Evolutionary conservation across 1,140 invertebrate genomes (phyloP), one percentile per base, ranked within the genome.

Genomic region (Penaeus vannamei): DNA sequence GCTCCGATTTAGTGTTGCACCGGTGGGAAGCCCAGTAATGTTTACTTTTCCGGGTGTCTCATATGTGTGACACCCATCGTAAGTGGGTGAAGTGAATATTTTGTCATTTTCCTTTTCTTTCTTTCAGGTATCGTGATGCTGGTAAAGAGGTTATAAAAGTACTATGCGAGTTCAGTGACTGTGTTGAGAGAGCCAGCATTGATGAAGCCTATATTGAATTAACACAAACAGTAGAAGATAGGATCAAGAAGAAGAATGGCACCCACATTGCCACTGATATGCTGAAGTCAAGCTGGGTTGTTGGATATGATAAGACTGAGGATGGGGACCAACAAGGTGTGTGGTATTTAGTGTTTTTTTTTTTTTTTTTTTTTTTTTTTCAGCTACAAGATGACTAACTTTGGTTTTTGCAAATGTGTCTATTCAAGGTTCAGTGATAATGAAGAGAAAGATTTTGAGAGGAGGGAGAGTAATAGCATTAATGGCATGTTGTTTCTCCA

Each of bases 121-220:
- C 26, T 36, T 79, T 22, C 91, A 97, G 97, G 92, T 99, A 98
- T 92, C 94, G 98, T 91, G 95, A 97, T 92, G 98, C 98, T 77
- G 97, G 98, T 8, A 96, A 96, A 92, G 96, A 98, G 92, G 98
- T 99, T 10, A 97, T 98, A 23, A 95, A 96, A 92, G 97, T 98
- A n/a, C 93, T 99, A 64, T 96, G 96, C 92, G 95, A 95, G 86
- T 98, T 97, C 92, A 92, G 92, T 90, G 96, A 96, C 60, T 93
- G 95, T 77, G 94, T 98, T 72, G 96, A 98, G 94, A 94, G 97
- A 93, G 98, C 98, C 8, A 98, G 97, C 89, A 96, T 99, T n/a
- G 98, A 99, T 94, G 98, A 99, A 94, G 98, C 98, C 3, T 99
- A 98, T 93, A 93, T 99, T 84, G 98, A 99, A 93, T 95, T 99